Conservation (phyloP, 37 sponge, comb jelly and placozoan genomes). For the Crambe crambe region DNA sequence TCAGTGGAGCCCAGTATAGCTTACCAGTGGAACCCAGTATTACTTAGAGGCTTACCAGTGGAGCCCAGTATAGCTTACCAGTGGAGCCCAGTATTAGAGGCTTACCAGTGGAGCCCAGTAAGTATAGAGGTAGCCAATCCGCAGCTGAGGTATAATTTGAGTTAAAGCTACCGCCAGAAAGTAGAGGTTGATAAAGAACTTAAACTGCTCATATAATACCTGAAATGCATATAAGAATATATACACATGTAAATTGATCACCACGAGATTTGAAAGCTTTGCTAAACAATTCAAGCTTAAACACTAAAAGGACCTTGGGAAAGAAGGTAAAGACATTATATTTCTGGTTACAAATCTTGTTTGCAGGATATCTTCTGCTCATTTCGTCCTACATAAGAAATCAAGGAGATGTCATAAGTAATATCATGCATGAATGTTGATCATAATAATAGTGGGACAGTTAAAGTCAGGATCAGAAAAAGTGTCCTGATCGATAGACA, state of each 20-base stretch:
- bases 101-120: slow-evolving; percentile 95
- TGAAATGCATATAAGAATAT: slow-evolving; percentile 12
- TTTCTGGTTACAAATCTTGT: slow-evolving; percentile 76
- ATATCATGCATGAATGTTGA: neutral
- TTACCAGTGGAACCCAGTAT: neutral
- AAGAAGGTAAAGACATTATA: slow-evolving; percentile 78
- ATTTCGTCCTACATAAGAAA: slow-evolving; percentile 18
- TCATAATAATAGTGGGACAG: too few species aligned
- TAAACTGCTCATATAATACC: slow-evolving; percentile 96
- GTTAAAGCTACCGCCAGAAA: slow-evolving; percentile 88
- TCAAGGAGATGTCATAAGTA: neutral
- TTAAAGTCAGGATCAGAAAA: too few species aligned
- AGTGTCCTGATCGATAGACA: too few species aligned
- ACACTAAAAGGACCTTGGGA: slow-evolving; percentile 58
- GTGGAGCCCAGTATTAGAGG: neutral
- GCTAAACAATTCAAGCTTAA: neutral
- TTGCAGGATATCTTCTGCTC: slow-evolving; percentile 38
- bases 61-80: slow-evolving; percentile 6
- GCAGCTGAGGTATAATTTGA: slow-evolving; percentile 82
- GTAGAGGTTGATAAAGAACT: slow-evolving; percentile 94
- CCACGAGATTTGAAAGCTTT: too few species aligned
- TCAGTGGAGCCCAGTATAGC: neutral
- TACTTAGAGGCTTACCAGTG: neutral
- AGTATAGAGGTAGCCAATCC: slow-evolving; percentile 90
- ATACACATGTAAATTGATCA: too few species aligned